Conservation (phyloP, 1,140 invertebrate genomes). For the Onthophagus taurus region DNA sequence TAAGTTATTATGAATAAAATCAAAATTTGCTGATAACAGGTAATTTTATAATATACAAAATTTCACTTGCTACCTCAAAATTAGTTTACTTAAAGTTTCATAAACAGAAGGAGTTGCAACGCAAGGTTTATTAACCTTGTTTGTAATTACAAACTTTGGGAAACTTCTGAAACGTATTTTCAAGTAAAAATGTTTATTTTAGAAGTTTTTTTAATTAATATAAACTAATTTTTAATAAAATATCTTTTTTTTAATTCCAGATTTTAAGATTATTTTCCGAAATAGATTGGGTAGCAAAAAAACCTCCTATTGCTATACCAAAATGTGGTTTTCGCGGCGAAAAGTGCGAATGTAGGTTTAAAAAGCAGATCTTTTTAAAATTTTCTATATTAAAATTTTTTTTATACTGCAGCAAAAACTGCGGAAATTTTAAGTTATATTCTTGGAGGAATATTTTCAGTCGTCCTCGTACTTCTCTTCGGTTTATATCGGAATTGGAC, state of each 20-base stretch:
- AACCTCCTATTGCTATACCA: slow-evolving; percentile 84
- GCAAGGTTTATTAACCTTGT: too few species aligned
- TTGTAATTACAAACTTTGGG: too few species aligned
- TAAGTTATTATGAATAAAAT: too few species aligned
- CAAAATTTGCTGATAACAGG: too few species aligned
- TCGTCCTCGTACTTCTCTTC: slow-evolving; percentile 58
- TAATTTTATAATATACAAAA: too few species aligned
- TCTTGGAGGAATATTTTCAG: slow-evolving; percentile 60
- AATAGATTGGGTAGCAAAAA: slow-evolving; percentile 68
- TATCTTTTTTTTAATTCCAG: slow-evolving; percentile 39
- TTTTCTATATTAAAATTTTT: slow-evolving; percentile 1
- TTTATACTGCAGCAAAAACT: slow-evolving; percentile 55
- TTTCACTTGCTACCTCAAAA: too few species aligned
- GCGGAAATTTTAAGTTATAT: slow-evolving; percentile 72
- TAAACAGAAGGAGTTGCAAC: too few species aligned
- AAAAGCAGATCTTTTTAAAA: slow-evolving; percentile 9
- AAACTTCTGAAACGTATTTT: too few species aligned
- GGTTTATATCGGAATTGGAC: slow-evolving; percentile 82
- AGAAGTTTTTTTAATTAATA: too few species aligned
- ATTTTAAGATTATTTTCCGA: slow-evolving; percentile 53
- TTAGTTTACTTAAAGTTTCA: too few species aligned
- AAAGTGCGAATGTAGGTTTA: slow-evolving; percentile 82
- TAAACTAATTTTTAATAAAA: too few species aligned
- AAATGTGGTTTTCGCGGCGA: slow-evolving; percentile 84
- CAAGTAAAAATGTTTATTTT: too few species aligned